Evolutionary conservation across 2,113 vertebrate genomes (phyloP).

Genomic region (Phaetusa simplex): DNA sequence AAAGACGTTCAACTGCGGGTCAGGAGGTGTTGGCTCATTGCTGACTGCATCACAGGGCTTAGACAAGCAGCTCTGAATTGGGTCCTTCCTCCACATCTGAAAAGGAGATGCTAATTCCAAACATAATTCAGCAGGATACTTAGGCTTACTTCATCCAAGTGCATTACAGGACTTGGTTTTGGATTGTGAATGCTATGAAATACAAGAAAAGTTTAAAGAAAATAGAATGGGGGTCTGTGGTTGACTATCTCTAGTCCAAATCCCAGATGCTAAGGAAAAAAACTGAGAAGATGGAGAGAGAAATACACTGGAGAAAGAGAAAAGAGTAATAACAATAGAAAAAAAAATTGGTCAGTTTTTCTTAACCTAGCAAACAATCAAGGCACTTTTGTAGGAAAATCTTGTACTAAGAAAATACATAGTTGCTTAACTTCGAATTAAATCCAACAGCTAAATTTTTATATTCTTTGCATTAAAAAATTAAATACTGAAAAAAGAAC

Average conservation of each 20-base stretch:
- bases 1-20: background rate
- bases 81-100: background rate
- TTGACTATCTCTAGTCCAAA: background rate
- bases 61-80: background rate
- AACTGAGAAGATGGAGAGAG: background rate
- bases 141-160: background rate
- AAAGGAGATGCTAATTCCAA: background rate
- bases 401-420: background rate
- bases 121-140: background rate
- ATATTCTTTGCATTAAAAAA: background rate
- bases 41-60: background rate
- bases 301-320: background rate
- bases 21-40: background rate
- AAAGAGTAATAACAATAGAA: background rate
- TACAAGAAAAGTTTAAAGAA: background rate
- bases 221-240: too few relatives aligned
- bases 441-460: background rate
- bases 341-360: background rate
- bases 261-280: background rate
- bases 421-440: background rate
- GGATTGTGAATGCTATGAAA: background rate
- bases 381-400: background rate
- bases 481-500: background rate
- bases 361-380: background rate
- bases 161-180: background rate